Conservation (phyloP, 2,888 invertebrate species). For the Lathronympha strigana region DNA sequence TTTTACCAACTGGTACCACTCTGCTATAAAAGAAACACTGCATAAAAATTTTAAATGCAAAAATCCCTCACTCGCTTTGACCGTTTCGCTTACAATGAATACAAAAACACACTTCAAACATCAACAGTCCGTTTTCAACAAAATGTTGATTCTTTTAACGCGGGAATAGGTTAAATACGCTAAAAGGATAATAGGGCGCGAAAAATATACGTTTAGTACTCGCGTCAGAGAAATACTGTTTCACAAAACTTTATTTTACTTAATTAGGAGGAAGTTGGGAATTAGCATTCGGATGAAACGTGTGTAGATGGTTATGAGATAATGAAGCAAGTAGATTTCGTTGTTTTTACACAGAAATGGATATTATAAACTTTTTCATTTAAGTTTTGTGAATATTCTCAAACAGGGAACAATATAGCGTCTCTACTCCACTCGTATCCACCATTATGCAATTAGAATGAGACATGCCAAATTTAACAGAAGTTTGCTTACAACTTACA, state of each 20-base stretch:
- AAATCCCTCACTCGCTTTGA: not conserved
- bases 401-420: too few relatives aligned
- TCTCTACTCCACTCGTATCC: too few relatives aligned
- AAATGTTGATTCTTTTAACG: conserved; percentile 36
- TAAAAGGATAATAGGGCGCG: conserved; percentile 33
- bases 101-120: conserved; percentile 23
- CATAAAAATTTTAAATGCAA: not conserved
- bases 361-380: too few relatives aligned
- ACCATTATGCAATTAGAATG: too few relatives aligned
- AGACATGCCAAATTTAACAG: too few relatives aligned
- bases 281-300: conserved; percentile 9
- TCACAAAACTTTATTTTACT: conserved; percentile 23
- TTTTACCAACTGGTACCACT: too few relatives aligned
- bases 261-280: conserved; percentile 30
- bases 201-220: conserved; percentile 27
- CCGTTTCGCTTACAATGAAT: conserved; percentile 9
- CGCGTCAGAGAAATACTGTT: conserved; percentile 14
- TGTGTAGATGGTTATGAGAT: not conserved
- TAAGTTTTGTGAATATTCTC: too few relatives aligned
- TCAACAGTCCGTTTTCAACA: conserved; percentile 22
- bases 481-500: too few relatives aligned
- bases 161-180: conserved; percentile 29
- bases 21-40: too few relatives aligned
- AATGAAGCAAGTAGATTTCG: not conserved
- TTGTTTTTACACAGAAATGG: too few relatives aligned